Conservation (phyloP, 2,113 vertebrate genomes). For the Atrichornis clamosus region DNA sequence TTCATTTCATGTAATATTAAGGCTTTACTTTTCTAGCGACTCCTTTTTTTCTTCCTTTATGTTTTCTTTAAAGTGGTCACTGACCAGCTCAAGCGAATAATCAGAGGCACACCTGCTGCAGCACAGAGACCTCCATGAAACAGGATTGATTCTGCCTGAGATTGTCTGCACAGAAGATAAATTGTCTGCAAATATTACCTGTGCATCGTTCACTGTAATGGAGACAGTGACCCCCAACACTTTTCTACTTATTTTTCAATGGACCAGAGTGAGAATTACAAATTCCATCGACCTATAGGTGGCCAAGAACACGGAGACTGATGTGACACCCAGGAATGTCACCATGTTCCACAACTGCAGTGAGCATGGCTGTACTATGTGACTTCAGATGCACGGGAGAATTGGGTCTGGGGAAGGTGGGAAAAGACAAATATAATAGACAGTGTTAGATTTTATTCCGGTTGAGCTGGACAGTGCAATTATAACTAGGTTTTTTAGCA, state of each 20-base stretch:
- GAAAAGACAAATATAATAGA: neutral
- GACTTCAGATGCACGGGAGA: neutral
- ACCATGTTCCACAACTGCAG: neutral
- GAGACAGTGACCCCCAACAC: neutral
- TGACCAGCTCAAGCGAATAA: neutral
- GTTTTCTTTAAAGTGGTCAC: neutral
- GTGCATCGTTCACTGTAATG: neutral
- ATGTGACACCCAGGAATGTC: neutral
- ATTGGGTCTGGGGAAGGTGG: neutral
- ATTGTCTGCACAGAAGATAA: neutral
- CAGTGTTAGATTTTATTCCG: neutral
- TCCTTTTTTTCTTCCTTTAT: neutral
- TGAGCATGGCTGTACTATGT: neutral
- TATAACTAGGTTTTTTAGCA: neutral
- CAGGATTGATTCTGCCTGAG: neutral
- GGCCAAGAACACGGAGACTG: accelerated
- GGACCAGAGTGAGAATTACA: neutral
- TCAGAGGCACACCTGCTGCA: neutral
- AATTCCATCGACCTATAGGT: neutral
- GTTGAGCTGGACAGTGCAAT: neutral
- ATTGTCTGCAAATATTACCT: neutral
- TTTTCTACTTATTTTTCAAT: neutral
- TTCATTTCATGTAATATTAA: neutral
- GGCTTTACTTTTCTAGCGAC: neutral
- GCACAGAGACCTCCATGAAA: neutral